phyloP scores from a whole-genome alignment of 2,888 invertebrate genomes.

The Mythimna loreyi region DNA sequence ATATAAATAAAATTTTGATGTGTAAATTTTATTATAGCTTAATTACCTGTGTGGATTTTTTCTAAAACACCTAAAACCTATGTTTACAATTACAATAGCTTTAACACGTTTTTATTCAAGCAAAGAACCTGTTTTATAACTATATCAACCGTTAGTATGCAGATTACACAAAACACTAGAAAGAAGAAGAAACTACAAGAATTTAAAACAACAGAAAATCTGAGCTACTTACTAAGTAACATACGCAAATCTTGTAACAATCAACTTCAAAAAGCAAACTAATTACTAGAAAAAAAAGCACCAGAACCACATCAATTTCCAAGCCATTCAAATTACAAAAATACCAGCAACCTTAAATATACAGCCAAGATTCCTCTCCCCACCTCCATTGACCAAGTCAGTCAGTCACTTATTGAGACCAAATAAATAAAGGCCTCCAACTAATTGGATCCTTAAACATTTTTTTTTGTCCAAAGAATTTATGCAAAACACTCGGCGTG shows the following conservation, averaged over 20 bases:
- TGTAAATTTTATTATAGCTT: too few species aligned
- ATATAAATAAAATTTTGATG: too few species aligned
- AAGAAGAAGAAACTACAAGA: neutral
- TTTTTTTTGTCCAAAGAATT: conserved; percentile 83
- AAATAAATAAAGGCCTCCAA: conserved; percentile 85
- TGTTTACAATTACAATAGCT: too few species aligned
- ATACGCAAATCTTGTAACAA: neutral
- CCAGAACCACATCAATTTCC: neutral
- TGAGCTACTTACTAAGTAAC: neutral
- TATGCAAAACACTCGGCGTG: conserved; percentile 87
- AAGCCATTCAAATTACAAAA: conserved; percentile 29
- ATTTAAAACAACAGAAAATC: neutral
- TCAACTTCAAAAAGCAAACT: conserved; percentile 4
- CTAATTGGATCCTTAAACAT: conserved; percentile 84
- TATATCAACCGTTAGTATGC: too few species aligned
- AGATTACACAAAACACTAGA: neutral
- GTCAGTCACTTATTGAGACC: conserved; percentile 80
- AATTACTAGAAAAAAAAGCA: conserved; percentile 10
- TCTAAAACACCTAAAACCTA: too few species aligned
- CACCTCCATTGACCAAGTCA: conserved; percentile 64
- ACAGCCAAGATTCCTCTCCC: conserved; percentile 55
- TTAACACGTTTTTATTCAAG: too few species aligned
- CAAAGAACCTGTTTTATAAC: too few species aligned
- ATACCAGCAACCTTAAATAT: conserved; percentile 46
- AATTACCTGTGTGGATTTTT: too few species aligned